Percentiles rank a stretch among this genome's conserved stretches.
Evolutionary conservation across 2,797 vertebrate species (phyloP).

Genomic region (Chloroceryle amazona): DNA sequence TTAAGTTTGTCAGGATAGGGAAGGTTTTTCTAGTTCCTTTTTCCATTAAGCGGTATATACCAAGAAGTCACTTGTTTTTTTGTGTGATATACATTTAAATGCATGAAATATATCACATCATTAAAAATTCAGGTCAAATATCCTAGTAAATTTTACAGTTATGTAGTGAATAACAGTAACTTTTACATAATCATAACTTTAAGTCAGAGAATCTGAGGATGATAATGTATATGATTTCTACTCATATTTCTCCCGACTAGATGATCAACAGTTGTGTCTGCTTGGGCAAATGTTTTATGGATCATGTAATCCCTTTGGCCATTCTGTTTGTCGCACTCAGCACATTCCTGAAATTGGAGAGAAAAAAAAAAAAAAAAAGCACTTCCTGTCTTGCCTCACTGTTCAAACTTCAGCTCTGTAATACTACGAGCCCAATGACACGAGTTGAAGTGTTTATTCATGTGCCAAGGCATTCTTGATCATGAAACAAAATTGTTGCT

Average conservation of each 20-base stretch:
- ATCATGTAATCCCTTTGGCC: not conserved
- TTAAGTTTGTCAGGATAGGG: not conserved
- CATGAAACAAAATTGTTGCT: not conserved
- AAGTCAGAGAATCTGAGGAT: not conserved
- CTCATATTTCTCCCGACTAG: not conserved
- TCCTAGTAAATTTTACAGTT: not conserved
- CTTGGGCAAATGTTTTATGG: not conserved
- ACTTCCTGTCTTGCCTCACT: not conserved
- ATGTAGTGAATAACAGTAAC: not conserved
- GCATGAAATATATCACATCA: not conserved
- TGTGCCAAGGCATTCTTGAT: not conserved
- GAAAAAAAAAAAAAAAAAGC: not conserved
- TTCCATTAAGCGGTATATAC: not conserved
- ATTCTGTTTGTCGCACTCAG: not conserved
- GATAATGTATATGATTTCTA: not conserved
- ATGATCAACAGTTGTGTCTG: not conserved
- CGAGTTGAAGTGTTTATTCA: not conserved
- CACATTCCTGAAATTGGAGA: not conserved
- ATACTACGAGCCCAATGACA: not conserved
- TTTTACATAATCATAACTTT: not conserved
- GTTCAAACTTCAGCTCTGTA: not conserved
- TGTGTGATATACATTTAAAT: not conserved
- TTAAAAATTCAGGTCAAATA: not conserved
- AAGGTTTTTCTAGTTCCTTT: not conserved
- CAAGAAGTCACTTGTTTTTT: not conserved